Evolutionary conservation across 2,888 invertebrate genomes (phyloP), one percentile per base, ranked within the genome.

Genomic region (Lobophora halterata): DNA sequence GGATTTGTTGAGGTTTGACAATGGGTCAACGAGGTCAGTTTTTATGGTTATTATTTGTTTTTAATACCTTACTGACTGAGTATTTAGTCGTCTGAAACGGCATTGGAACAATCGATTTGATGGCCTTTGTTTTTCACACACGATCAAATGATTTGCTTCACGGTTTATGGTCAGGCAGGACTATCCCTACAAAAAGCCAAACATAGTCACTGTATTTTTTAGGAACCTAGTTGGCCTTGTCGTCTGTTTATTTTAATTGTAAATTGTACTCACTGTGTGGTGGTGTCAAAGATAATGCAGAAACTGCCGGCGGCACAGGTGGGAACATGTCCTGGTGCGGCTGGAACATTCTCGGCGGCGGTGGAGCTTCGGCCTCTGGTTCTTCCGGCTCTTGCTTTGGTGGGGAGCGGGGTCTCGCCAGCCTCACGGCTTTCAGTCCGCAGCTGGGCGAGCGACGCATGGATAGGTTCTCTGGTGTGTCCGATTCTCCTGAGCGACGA

Each of bases 211-310:
- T 11, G n/a, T 9, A 12, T 18, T 17, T 23, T 5, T 23, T 11
- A 11, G n/a, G n/a, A n/a, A n/a, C n/a, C n/a, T n/a, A n/a, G n/a
- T n/a, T n/a, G n/a, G n/a, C n/a, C n/a, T n/a, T n/a, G n/a, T n/a
- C n/a, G n/a, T n/a, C n/a, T n/a, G n/a, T n/a, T 11, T 23, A 11
- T 2, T 13, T 9, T 13, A 12, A 14, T 2, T 9, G 17, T 9
- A 17, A 17, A 17, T 2, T 9, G 18, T 30, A 92, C 91, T 93
- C 86, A 90, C 92, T 93, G 88, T 95, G 95, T 39, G 95, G 94
- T 61, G 95, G 94, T 55, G 95, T 94, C 69, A 95, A 87, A 19
- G 94, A 91, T 54, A 95, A 83, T 38, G 94, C 93, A 43, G 93
- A 91, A 55, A 93, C 90, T 20, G 93, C 91, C 8, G 83, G 80